A percentile compares a stretch with the other conserved stretches of the same genome.
Evolutionary conservation across 2,113 vertebrate genomes (phyloP).

Genomic region (Erythrocebus patas): DNA sequence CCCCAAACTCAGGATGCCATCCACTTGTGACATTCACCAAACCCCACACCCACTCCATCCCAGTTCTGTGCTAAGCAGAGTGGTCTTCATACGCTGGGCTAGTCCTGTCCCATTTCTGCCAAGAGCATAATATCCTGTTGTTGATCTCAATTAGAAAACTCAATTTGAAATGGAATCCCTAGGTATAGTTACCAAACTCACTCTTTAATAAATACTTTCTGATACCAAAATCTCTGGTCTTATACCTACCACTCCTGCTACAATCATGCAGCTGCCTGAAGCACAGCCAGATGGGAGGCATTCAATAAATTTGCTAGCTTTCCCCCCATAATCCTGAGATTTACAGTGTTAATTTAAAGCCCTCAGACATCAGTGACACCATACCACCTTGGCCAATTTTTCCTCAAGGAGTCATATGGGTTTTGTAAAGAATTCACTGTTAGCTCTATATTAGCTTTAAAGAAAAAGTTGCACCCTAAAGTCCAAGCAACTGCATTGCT

Average conservation of each 20-base stretch:
- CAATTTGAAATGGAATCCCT: slow-evolving; percentile 41
- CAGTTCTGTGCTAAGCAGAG: background rate
- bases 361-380: slow-evolving; percentile 73
- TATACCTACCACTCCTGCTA: background rate
- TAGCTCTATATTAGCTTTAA: slow-evolving; percentile 75
- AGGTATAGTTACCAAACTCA: background rate
- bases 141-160: slow-evolving; percentile 51
- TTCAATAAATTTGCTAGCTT: slow-evolving; percentile 64
- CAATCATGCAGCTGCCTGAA: slow-evolving; percentile 32
- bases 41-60: too few species aligned
- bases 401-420: slow-evolving; percentile 70
- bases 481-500: slow-evolving; percentile 44
- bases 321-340: slow-evolving; percentile 71
- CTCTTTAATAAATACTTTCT: slow-evolving; percentile 55
- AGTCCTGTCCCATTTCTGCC: background rate
- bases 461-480: slow-evolving; percentile 67
- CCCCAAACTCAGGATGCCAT: background rate
- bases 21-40: background rate
- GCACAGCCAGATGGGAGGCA: slow-evolving; percentile 64
- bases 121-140: background rate
- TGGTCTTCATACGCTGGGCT: background rate
- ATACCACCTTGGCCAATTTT: slow-evolving; percentile 72
- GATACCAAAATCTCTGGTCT: slow-evolving; percentile 28
- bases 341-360: slow-evolving; percentile 78
- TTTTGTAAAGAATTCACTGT: slow-evolving; percentile 71